Evolutionary conservation across 2,797 vertebrate species (phyloP), one percentile per base, ranked within the genome.

Genomic region (Acrocephalus scirpaceus): DNA sequence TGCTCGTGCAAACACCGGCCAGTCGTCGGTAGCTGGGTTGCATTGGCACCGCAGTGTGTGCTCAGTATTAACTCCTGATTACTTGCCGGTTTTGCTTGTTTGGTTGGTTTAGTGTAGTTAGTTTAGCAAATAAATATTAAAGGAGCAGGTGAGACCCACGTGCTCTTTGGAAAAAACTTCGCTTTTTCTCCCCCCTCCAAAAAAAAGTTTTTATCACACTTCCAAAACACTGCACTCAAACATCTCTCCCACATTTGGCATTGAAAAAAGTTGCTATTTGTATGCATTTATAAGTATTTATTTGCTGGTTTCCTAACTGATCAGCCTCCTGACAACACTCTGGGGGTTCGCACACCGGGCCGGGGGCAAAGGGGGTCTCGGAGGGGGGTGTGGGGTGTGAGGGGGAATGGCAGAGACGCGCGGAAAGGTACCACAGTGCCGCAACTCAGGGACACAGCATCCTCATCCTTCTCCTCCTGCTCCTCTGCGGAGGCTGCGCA

Each of bases 41-140:
- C 60, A 8, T 6, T 18, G 73, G 51, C 48, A 75, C 61, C 3
- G 4, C 73, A 20, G 53, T 9, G 61, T 19, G 38, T 4, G 3
- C 86, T 81, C 74, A 4, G 38, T 10, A 81, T 81, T 84, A 73
- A 76, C 57, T 94, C 69, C 50, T 17, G 12, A 23, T 83, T 64
- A 20, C 81, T 79, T 76, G 78, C 75, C 42, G 10, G 71, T 76
- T 82, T 90, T 76, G 53, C 87, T 89, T 45, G 81, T 81, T 89
- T 53, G 69, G 67, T 94, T 60, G 51, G 84, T 89, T 89, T 40
- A 40, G 54, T 5, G 25, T 6, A 70, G 38, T 51, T 75, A 65
- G 77, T 64, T 94, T 73, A 57, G 45, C 75, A 79, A 91, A 90
- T 57, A 77, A 94, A 86, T 83, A 71, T 53, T 74, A 64, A 82